Evolutionary conservation across 2,797 vertebrate species (phyloP), one percentile per base, ranked within the genome.

Genomic region (Loris lydekkerianus): DNA sequence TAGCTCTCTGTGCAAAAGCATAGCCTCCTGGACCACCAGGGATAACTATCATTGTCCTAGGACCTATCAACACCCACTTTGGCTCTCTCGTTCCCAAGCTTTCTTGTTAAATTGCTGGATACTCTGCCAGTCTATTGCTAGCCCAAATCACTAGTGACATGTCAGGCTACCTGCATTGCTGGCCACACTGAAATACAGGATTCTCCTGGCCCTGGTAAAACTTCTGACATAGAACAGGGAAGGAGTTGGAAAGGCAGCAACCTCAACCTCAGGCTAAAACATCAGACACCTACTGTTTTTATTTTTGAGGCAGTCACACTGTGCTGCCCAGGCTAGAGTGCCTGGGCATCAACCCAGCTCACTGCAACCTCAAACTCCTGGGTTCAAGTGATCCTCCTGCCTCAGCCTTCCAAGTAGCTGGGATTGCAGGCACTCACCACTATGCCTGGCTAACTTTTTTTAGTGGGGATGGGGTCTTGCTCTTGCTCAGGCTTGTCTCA

Each of bases 1-100:
- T 3, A 60, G 37, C n/a, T 60, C 67, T 93, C 34, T 34, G 82
- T 87, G 46, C 69, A 65, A 53, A 65, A 87, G 85, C 91, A 90
- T 46, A 69, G 46, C 18, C 78, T 88, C 76, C 61, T 10, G 37
- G 78, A 82, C 29, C 37, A 46, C 46, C 17, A 89, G n/a, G 70
- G 56, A 17, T 63, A 43, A 91, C 7, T 63, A 63, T 63, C 61
- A 63, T 13, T 63, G 61, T 27, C 61, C 61, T 4, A 46, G 60
- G n/a, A 58, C 49, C 31, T 14, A 37, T n/a, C 69, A 67, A 60
- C 15, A 29, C 34, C 34, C 21, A 29, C n/a, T 46, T 29, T 40
- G 43, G 72, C 46, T 63, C 25, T 85, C 78, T 86, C 31, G 37
- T 37, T 84, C 37, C 65, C 69, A 78, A 63, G 67, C 72, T 84